A percentile compares a stretch with the other conserved stretches of the same genome.
phyloP scores from a whole-genome alignment of 2,113 vertebrate species.

The Ameiurus melas region DNA sequence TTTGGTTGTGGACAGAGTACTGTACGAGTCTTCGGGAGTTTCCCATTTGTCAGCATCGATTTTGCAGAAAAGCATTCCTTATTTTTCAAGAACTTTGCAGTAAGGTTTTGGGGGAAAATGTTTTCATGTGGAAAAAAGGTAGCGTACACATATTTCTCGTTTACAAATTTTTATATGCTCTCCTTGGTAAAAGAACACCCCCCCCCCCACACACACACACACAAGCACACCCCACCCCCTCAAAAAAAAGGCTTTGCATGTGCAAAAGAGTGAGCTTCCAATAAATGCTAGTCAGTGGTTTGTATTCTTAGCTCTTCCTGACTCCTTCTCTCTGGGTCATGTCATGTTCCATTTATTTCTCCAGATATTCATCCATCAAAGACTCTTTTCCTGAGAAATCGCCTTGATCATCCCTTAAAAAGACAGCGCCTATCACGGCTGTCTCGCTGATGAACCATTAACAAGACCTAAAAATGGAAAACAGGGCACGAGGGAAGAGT shows the following conservation, averaged over 20 bases:
- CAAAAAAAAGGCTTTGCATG: background rate
- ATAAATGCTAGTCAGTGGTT: background rate
- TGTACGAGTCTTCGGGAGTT: background rate
- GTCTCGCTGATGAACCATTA: conserved; percentile 3
- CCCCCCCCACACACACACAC: no score
- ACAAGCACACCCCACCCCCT: no score
- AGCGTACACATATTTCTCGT: no score
- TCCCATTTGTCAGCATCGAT: background rate
- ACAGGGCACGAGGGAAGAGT: conserved; percentile 6
- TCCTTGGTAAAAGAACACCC: background rate
- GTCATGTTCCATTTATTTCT: conserved; percentile 23
- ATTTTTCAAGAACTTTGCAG: background rate
- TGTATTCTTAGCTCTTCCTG: conserved; percentile 37
- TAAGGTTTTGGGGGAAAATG: background rate
- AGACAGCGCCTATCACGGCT: background rate
- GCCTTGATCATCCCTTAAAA: background rate
- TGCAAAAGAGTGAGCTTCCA: background rate
- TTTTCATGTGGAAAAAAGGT: background rate
- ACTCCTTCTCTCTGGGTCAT: conserved; percentile 19
- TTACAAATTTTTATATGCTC: background rate
- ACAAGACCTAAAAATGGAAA: conserved; percentile 32
- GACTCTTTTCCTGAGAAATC: conserved; percentile 32
- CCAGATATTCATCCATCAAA: conserved; percentile 44
- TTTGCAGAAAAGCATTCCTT: background rate
- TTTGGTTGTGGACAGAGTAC: background rate